Conservation (phyloP, 2,113 vertebrate genomes). For the Ciconia boyciana region DNA sequence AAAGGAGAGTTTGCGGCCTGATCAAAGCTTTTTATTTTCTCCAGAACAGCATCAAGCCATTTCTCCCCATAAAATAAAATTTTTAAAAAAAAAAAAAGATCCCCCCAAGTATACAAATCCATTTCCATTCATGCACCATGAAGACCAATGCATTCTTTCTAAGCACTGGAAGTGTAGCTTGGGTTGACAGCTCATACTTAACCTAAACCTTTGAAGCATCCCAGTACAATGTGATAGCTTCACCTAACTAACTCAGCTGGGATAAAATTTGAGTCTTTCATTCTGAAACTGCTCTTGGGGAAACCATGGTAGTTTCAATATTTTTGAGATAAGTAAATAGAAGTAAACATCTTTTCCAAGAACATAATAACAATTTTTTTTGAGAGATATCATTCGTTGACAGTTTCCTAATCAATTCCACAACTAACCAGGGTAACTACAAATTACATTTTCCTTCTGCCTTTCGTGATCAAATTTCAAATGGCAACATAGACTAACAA, state of each 20-base stretch:
- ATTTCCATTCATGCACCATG: background rate
- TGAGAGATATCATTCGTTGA: rapidly evolving
- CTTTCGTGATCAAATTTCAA: background rate
- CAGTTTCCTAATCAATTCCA: background rate
- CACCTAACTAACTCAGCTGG: background rate
- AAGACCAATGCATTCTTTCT: background rate
- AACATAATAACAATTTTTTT: background rate
- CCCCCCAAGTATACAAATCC: rapidly evolving
- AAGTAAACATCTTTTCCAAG: background rate
- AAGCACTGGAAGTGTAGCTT: background rate
- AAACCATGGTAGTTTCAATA: background rate
- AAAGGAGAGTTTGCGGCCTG: background rate
- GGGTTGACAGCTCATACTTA: background rate
- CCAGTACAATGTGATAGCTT: background rate
- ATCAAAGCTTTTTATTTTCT: background rate
- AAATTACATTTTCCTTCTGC: background rate
- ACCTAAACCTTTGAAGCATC: background rate
- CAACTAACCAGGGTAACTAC: background rate
- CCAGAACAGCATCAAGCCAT: background rate
- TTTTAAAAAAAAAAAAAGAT: background rate
- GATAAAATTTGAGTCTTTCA: background rate
- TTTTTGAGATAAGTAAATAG: background rate
- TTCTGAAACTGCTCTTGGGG: background rate
- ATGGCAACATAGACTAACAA: background rate
- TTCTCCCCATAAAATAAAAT: background rate